phyloP scores from a whole-genome alignment of 2,888 invertebrate species.

The Leucozona laternaria region DNA sequence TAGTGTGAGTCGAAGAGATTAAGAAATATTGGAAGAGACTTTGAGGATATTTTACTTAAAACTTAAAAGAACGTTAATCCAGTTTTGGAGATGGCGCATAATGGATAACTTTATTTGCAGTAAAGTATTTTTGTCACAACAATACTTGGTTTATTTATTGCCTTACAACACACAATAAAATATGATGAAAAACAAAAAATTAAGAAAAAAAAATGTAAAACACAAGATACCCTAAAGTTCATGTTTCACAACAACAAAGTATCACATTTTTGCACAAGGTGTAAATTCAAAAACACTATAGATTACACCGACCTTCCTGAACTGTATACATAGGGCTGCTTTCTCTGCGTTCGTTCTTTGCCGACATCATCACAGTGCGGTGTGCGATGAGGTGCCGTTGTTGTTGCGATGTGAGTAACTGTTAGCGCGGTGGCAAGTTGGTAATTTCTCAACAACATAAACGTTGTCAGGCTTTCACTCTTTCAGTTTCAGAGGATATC shows the following conservation, averaged over 20 bases:
- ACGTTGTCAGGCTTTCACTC: conserved; percentile 37
- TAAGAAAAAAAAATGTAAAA: background rate
- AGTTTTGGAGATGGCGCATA: background rate
- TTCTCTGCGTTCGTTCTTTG: too few relatives aligned
- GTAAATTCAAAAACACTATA: conserved; percentile 34
- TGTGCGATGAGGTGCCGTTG: background rate
- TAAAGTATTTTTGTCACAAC: background rate
- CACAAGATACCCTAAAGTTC: background rate
- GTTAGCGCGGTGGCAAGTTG: conserved; percentile 3
- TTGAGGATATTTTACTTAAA: too few relatives aligned
- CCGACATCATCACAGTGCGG: too few relatives aligned
- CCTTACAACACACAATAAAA: background rate
- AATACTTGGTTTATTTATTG: background rate
- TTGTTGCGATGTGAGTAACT: background rate
- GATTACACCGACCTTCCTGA: conserved; percentile 17
- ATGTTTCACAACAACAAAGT: conserved; percentile 27
- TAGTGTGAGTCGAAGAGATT: too few relatives aligned
- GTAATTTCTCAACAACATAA: conserved; percentile 46
- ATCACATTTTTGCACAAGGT: conserved; percentile 10
- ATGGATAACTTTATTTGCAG: background rate
- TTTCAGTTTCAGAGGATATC: conserved; percentile 35
- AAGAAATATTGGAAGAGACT: too few relatives aligned
- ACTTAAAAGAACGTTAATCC: too few relatives aligned
- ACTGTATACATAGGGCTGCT: too few relatives aligned
- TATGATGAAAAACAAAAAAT: background rate